Percentiles rank a stretch among this genome's conserved stretches.
Conservation (phyloP, 1,140 invertebrate genomes). For the Halesus radiatus region DNA sequence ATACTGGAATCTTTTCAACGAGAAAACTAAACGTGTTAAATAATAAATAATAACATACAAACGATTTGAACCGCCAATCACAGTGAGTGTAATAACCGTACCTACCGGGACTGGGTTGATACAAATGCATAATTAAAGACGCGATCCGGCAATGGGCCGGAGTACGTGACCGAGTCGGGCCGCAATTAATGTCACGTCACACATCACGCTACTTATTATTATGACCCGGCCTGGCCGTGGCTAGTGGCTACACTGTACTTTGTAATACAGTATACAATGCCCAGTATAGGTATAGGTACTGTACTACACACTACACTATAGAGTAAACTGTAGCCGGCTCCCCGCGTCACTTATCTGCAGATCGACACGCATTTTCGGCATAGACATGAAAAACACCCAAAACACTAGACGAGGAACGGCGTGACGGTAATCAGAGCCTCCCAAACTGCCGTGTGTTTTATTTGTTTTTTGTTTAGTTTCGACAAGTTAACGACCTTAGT, state of each 20-base stretch:
- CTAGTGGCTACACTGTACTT: no score
- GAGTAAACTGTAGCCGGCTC: no score
- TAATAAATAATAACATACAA: no score
- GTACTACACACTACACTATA: no score
- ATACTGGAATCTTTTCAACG: no score
- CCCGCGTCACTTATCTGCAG: constrained; percentile 23
- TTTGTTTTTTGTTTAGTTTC: constrained; percentile 2
- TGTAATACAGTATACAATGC: no score
- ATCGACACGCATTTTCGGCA: constrained; percentile 43
- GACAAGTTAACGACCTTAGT: not conserved
- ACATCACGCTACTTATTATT: constrained; percentile 44
- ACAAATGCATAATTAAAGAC: constrained; percentile 53
- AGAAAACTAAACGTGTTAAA: no score
- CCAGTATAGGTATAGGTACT: no score
- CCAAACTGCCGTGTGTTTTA: not conserved
- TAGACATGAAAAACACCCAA: constrained; percentile 43
- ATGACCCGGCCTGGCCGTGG: no score
- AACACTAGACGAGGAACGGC: constrained; percentile 29
- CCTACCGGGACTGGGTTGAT: not conserved
- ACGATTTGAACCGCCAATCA: no score
- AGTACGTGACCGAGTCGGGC: constrained; percentile 41
- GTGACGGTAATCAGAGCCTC: constrained; percentile 17
- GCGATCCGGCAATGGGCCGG: constrained; percentile 32
- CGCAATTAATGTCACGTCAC: constrained; percentile 54
- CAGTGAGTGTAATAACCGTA: not conserved